These are phyloP conservation scores for Phaetusa simplex DNA, from an alignment of 2,113 vertebrate species.

Conservation along the genomic window DNA sequence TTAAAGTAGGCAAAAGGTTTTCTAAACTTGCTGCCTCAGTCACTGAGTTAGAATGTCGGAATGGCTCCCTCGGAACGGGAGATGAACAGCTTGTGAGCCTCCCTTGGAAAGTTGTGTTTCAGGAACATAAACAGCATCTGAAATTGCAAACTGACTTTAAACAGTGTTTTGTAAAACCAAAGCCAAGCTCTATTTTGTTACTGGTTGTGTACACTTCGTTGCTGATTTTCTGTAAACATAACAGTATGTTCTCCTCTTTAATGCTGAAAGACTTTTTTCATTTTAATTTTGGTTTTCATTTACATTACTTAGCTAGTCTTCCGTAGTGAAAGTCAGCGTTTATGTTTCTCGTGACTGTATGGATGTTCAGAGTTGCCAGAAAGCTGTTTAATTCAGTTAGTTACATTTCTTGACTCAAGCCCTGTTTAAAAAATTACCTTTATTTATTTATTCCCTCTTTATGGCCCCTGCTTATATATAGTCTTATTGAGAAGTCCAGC, in stretches of 20 bases:
- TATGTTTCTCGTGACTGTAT: neutral
- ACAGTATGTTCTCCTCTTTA: constrained; percentile 33
- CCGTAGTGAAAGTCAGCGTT: neutral
- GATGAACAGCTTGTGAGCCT: constrained; percentile 41
- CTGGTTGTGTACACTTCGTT: constrained; percentile 12
- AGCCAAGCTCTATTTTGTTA: constrained; percentile 37
- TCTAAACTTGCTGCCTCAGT: neutral
- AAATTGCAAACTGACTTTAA: constrained; percentile 41
- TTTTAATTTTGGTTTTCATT: constrained; percentile 30
- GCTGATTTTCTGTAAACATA: constrained; percentile 50
- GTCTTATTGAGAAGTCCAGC: neutral
- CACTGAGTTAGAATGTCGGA: neutral
- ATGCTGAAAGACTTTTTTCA: neutral
- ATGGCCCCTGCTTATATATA: neutral
- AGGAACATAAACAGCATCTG: constrained; percentile 60
- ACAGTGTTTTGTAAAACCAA: neutral
- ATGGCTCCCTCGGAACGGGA: neutral
- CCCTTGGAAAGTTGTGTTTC: neutral
- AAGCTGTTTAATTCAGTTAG: neutral
- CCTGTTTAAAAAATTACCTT: neutral
- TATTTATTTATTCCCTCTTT: neutral
- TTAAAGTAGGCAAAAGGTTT: fast-evolving
- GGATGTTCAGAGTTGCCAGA: neutral
- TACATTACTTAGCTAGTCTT: constrained; percentile 2
- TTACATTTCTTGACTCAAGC: neutral